A percentile compares a stretch with the other conserved stretches of the same genome.
Evolutionary conservation across 1,140 invertebrate species (phyloP).

Genomic region (Harpegnathos saltator): DNA sequence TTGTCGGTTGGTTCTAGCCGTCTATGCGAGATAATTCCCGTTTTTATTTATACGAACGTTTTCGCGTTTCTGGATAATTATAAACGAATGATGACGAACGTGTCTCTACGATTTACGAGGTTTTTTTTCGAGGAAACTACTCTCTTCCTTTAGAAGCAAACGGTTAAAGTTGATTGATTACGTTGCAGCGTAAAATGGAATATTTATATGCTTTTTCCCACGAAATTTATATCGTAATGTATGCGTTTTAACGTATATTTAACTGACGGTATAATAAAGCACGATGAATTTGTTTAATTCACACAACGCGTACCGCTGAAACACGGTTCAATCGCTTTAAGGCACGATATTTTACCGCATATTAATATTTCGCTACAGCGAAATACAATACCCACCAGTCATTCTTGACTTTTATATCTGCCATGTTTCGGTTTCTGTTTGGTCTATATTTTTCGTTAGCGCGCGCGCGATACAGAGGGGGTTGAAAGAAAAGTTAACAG

Average conservation of each 20-base stretch:
- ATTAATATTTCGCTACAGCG: neutral
- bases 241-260: too few relatives aligned
- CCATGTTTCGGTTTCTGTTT: neutral
- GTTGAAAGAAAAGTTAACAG: neutral
- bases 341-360: neutral
- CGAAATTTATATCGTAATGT: too few relatives aligned
- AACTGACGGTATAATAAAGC: neutral
- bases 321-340: neutral
- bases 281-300: neutral
- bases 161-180: too few relatives aligned
- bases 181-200: too few relatives aligned
- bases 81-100: neutral
- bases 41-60: neutral
- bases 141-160: too few relatives aligned
- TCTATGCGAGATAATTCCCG: neutral
- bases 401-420: neutral
- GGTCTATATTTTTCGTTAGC: neutral
- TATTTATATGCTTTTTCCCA: too few relatives aligned
- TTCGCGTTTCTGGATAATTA: too few relatives aligned
- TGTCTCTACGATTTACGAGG: neutral
- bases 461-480: neutral
- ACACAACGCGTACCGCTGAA: neutral
- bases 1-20: neutral
- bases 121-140: too few relatives aligned
- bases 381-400: neutral